These are phyloP conservation scores for Brachymystax lenok DNA, from an alignment of 2,797 vertebrate species.

Conservation along the genomic window DNA sequence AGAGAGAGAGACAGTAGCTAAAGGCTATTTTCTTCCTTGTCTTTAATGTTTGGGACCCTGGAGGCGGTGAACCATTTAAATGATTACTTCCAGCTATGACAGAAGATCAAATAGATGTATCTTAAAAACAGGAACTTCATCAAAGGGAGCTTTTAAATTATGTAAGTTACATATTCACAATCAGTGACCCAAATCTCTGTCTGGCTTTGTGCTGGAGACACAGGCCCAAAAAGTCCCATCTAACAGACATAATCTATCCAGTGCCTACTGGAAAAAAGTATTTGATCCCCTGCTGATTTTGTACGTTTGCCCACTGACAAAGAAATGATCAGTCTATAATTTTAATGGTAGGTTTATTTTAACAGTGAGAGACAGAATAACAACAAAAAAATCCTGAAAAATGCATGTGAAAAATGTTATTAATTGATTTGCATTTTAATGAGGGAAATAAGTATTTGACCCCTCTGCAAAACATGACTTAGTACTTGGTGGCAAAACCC, in stretches of 20 bases:
- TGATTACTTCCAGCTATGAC: neutral
- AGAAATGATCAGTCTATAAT: too few species aligned
- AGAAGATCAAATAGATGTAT: neutral
- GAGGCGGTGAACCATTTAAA: neutral
- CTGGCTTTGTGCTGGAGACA: neutral
- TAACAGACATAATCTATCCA: neutral
- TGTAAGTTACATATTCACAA: neutral
- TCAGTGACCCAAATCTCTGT: slow-evolving; percentile 3
- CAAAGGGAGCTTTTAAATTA: neutral
- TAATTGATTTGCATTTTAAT: too few species aligned
- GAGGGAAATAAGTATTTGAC: too few species aligned
- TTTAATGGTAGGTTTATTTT: too few species aligned
- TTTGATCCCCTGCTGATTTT: too few species aligned
- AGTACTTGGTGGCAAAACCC: too few species aligned
- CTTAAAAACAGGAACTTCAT: neutral
- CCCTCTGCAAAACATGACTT: too few species aligned
- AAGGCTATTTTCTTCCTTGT: neutral
- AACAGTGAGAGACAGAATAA: too few species aligned
- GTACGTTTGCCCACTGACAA: too few species aligned
- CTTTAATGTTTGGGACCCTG: neutral
- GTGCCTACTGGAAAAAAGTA: neutral
- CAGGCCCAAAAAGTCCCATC: neutral
- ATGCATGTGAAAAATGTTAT: too few species aligned
- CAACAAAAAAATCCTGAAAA: too few species aligned
- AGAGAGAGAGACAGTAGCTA: neutral